Evolutionary conservation across 1,140 invertebrate genomes (phyloP).

Genomic region (Zeugodacus cucurbitae): DNA sequence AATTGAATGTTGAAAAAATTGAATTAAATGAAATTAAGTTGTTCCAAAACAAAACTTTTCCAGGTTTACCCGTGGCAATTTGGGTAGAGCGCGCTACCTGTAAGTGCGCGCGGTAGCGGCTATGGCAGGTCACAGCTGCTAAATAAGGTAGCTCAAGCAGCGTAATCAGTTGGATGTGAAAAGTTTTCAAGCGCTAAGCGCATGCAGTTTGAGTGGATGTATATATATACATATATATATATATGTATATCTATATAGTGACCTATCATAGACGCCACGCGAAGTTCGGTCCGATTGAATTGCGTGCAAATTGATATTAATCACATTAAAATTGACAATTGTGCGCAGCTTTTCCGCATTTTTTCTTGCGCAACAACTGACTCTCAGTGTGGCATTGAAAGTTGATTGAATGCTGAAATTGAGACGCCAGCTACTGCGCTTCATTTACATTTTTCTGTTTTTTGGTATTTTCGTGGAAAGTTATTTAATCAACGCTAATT

Average conservation of each 20-base stretch:
- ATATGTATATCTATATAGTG: background rate
- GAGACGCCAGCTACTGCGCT: too few species aligned
- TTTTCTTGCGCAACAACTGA: background rate
- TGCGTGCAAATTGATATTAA: constrained; percentile 10
- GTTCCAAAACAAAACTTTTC: constrained; percentile 25
- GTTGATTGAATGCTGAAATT: background rate
- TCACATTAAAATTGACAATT: constrained; percentile 25
- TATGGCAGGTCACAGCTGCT: background rate
- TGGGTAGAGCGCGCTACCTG: too few species aligned
- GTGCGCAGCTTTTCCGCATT: background rate
- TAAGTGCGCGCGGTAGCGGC: too few species aligned
- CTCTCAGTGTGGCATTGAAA: background rate
- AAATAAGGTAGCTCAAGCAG: background rate
- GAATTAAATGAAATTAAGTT: constrained; percentile 39
- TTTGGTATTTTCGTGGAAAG: too few species aligned
- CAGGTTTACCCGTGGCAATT: background rate
- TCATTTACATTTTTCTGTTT: too few species aligned
- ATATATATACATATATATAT: background rate
- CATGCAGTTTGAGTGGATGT: too few species aligned
- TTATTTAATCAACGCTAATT: too few species aligned
- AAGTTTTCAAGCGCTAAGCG: background rate
- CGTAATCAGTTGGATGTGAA: background rate
- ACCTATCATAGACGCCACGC: background rate
- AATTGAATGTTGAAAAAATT: constrained; percentile 28
- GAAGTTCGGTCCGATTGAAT: background rate